Base-by-base conservation (phyloP, 2,113 vertebrate species). In the Cisticola juncidis region DNA sequence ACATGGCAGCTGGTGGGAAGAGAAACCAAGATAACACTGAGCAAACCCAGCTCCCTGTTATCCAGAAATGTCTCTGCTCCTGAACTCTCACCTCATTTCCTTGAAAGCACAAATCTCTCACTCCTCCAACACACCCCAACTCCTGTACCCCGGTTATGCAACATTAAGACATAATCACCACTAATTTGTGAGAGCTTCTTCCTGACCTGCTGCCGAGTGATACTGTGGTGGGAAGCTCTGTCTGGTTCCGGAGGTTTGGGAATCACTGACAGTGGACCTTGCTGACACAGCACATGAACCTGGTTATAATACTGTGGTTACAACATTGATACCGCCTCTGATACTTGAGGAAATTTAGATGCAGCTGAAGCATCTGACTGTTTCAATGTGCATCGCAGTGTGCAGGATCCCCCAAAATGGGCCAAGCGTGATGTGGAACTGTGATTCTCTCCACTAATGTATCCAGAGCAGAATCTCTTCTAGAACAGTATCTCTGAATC, bases 341-440 rank as follows among this genome's bases (percentile, higher is more conserved):
- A 21, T 42, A 38, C 14, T 60, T 38, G 57, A 81, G 25, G 62
- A 68, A 74, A 58, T 70, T 86, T 35, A 40, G 35, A 28, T 76
- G 15, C 2, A 80, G 44, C 24, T 90, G 70, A 79, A 88, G 15
- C 35, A 28, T 45, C 38, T 79, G 38, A 6, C 35, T 85, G 17
- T 88, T 77, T 61, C 16, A 65, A 38, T 2, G 6, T 58, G 26
- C 17, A 18, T 48, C 1, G 3, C 36, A 40, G 35, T 42, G 15
- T 65, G 54, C 45, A 82, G 40, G 48, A 56, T 11, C 22, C 12
- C 13, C 20, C 14, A 33, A 12, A 80, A 69, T 11, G 18, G 50
- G 29, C 28, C 54, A 72, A 24, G 20, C 0, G 0, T 66, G 24
- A 28, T 60, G 29, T 38, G 44, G 31, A 72, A 25, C 33, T 77